A percentile compares a stretch with the other conserved stretches of the same genome.
phyloP scores from a whole-genome alignment of 2,113 vertebrate species.

The Dinomys branickii region DNA sequence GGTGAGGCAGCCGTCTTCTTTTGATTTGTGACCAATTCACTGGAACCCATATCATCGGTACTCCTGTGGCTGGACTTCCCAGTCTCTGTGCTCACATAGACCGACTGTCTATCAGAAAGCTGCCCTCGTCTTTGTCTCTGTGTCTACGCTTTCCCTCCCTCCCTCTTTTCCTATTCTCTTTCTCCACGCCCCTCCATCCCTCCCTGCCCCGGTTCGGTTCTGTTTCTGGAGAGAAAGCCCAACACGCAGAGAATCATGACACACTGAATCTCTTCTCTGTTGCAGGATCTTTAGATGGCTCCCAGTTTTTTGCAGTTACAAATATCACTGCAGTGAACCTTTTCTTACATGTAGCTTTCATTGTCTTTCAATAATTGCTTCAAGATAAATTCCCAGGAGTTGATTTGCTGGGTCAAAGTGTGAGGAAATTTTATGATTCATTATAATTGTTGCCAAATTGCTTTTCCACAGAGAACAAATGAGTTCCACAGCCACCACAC shows the following conservation, averaged over 20 bases:
- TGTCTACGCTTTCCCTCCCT: neutral
- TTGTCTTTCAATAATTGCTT: constrained; percentile 61
- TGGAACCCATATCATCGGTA: neutral
- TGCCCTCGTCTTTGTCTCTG: no score
- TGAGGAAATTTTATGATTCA: constrained; percentile 62
- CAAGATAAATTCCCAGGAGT: constrained; percentile 58
- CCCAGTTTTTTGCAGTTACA: constrained; percentile 22
- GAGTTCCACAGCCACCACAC: neutral
- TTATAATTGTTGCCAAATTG: constrained; percentile 62
- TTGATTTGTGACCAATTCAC: neutral
- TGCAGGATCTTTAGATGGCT: neutral
- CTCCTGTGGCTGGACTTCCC: neutral
- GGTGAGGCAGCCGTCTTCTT: neutral
- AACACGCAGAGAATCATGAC: neutral
- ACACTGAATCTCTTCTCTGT: constrained; percentile 11
- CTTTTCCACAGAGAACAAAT: constrained; percentile 36
- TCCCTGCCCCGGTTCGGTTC: neutral
- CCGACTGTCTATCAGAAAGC: neutral
- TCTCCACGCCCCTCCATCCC: no score
- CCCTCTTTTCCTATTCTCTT: neutral
- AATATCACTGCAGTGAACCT: neutral
- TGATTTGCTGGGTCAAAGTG: constrained; percentile 35
- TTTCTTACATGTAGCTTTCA: constrained; percentile 50
- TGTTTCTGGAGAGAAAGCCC: neutral
- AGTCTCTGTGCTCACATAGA: neutral